phyloP scores from a whole-genome alignment of 2,113 vertebrate species.

The Nansenia antarctica region DNA sequence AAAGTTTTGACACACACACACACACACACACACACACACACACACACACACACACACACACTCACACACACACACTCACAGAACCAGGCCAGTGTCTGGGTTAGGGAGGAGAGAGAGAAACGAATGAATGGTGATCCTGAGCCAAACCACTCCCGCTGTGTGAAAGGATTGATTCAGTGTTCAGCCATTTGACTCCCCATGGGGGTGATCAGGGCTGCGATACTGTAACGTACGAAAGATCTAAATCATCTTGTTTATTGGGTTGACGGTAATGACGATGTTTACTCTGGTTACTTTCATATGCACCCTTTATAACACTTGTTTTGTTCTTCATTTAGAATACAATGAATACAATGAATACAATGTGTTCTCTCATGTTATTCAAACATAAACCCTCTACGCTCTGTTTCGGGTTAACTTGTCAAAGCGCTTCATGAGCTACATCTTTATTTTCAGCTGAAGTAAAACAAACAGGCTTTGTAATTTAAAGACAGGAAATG shows the following conservation, averaged over 20 bases:
- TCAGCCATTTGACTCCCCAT: conserved; percentile 31
- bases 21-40: too few species aligned
- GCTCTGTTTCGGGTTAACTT: not conserved
- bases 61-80: too few species aligned
- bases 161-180: conserved; percentile 56
- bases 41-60: too few species aligned
- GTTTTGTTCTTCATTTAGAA: too few species aligned
- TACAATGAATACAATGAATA: too few species aligned
- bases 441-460: conserved; percentile 20
- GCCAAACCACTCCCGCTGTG: conserved; percentile 30
- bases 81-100: not conserved
- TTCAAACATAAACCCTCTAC: too few species aligned
- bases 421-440: not conserved
- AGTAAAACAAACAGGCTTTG: conserved; percentile 49
- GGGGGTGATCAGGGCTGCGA: conserved; percentile 40
- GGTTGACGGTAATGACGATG: too few species aligned
- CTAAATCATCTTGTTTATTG: too few species aligned
- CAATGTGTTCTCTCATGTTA: too few species aligned
- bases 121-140: conserved; percentile 37
- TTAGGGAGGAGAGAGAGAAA: conserved; percentile 30
- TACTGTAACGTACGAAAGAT: conserved; percentile 27
- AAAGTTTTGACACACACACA: too few species aligned
- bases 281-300: too few species aligned
- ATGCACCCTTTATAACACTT: too few species aligned
- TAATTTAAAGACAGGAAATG: conserved; percentile 55